phyloP scores from a whole-genome alignment of 2,113 vertebrate genomes.

The Coryphaenoides rupestris region DNA sequence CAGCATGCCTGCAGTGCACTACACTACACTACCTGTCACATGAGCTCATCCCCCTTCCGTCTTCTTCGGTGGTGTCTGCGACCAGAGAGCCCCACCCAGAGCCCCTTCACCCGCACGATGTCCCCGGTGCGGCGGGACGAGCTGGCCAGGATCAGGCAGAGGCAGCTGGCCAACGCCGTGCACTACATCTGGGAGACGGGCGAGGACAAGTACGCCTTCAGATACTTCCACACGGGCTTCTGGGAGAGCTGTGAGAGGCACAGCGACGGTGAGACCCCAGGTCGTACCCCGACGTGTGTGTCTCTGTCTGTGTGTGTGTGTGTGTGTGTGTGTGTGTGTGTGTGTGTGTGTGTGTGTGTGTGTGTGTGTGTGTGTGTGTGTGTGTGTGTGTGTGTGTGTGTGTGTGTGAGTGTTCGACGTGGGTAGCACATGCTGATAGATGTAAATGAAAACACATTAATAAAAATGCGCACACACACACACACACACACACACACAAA shows the following conservation, averaged over 20 bases:
- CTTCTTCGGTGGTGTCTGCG: slow-evolving; percentile 3
- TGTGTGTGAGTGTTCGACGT: too few species aligned
- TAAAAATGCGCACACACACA: not conserved
- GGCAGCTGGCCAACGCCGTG: slow-evolving; percentile 73
- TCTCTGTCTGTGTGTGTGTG: too few species aligned
- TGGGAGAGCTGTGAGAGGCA: slow-evolving; percentile 83
- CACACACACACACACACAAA: slow-evolving; percentile 2
- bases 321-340: too few species aligned
- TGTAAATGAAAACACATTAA: slow-evolving; percentile 21
- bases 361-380: too few species aligned
- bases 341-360: too few species aligned
- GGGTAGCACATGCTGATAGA: not conserved
- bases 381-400: too few species aligned
- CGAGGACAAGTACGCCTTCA: slow-evolving; percentile 80
- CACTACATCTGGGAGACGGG: slow-evolving; percentile 84
- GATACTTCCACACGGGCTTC: slow-evolving; percentile 83
- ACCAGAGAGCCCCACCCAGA: slow-evolving; percentile 71
- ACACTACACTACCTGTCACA: too few species aligned
- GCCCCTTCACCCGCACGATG: slow-evolving; percentile 66
- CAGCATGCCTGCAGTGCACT: not conserved
- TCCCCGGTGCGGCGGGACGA: slow-evolving; percentile 67
- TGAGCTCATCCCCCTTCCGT: not conserved
- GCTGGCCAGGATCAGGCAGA: slow-evolving; percentile 66
- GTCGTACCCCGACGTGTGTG: not conserved
- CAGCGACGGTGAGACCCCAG: slow-evolving; percentile 64